A percentile compares a stretch with the other conserved stretches of the same genome.
These are phyloP conservation scores for Microtus pennsylvanicus DNA, from an alignment of 2,113 vertebrate genomes.

Conservation along the genomic window DNA sequence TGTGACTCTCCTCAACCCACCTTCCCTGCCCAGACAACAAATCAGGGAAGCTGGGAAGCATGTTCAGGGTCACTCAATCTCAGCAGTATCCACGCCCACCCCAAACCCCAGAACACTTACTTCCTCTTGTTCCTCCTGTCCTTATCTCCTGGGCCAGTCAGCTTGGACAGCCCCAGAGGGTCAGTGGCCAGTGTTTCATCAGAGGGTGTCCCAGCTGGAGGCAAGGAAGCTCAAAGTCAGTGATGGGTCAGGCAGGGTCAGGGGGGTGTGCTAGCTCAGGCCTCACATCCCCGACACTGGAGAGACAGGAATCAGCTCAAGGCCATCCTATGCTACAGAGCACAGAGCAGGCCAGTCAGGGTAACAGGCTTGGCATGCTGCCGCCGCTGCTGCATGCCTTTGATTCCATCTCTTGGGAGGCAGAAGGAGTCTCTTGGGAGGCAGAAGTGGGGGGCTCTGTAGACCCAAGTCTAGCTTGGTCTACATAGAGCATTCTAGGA, in stretches of 20 bases:
- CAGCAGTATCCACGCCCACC: neutral
- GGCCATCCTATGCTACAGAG: neutral
- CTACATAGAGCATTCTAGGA: neutral
- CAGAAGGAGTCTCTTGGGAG: too few relatives aligned
- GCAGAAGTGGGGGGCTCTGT: neutral
- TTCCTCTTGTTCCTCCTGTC: slow-evolving; percentile 97
- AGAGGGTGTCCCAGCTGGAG: slow-evolving; percentile 92
- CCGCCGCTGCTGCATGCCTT: neutral
- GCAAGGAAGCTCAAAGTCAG: slow-evolving; percentile 1
- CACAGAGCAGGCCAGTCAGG: neutral
- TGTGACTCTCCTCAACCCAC: neutral
- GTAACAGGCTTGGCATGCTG: neutral
- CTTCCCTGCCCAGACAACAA: neutral
- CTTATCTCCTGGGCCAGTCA: slow-evolving; percentile 94
- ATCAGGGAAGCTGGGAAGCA: neutral
- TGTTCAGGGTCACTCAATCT: neutral
- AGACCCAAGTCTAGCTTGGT: neutral
- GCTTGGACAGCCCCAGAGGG: slow-evolving; percentile 92
- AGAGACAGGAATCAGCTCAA: neutral
- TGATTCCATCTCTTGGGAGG: too few relatives aligned
- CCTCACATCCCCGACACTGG: neutral
- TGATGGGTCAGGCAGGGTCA: neutral
- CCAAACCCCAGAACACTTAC: slow-evolving; percentile 81
- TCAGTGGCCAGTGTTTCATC: slow-evolving; percentile 91
- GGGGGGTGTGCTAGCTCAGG: neutral